Conservation (phyloP, 1,140 invertebrate species). For the Aphidius gifuensis region DNA sequence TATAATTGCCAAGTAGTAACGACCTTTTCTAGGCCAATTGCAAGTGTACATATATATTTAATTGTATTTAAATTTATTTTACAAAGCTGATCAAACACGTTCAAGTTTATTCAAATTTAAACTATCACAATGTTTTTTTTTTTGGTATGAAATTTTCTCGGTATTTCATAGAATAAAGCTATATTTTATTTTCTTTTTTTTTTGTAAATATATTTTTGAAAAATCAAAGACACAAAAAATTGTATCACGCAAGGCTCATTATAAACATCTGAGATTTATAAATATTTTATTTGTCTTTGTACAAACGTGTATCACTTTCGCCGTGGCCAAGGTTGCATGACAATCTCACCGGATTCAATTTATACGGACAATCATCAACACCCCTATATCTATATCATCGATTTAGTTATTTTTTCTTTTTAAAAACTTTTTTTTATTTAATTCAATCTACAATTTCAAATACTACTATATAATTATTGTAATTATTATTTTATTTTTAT, state of each 20-base stretch:
- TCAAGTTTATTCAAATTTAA: too few relatives aligned
- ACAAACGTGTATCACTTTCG: conserved; percentile 40
- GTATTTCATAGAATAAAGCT: too few relatives aligned
- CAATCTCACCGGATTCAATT: conserved; percentile 37
- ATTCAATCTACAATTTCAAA: neutral
- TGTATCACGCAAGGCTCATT: conserved; percentile 14
- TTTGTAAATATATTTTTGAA: too few relatives aligned
- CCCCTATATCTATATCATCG: conserved; percentile 30
- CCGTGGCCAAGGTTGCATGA: conserved; percentile 41
- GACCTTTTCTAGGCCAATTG: conserved; percentile 35
- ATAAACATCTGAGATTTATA: conserved; percentile 6
- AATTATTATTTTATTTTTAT: neutral
- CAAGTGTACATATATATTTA: conserved; percentile 8
- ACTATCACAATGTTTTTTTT: too few relatives aligned
- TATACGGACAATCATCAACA: conserved; percentile 5
- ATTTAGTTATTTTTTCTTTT: conserved; percentile 19
- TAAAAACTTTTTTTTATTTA: neutral
- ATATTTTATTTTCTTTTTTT: too few relatives aligned
- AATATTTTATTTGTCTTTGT: conserved; percentile 1
- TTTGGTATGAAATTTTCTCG: too few relatives aligned
- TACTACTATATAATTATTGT: neutral
- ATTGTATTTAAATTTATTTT: too few relatives aligned
- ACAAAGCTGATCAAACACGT: too few relatives aligned
- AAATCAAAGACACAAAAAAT: too few relatives aligned
- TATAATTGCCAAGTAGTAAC: conserved; percentile 28